A percentile compares a stretch with the other conserved stretches of the same genome.
Conservation (phyloP, 2,113 vertebrate species). For the Pseudonaja textilis region DNA sequence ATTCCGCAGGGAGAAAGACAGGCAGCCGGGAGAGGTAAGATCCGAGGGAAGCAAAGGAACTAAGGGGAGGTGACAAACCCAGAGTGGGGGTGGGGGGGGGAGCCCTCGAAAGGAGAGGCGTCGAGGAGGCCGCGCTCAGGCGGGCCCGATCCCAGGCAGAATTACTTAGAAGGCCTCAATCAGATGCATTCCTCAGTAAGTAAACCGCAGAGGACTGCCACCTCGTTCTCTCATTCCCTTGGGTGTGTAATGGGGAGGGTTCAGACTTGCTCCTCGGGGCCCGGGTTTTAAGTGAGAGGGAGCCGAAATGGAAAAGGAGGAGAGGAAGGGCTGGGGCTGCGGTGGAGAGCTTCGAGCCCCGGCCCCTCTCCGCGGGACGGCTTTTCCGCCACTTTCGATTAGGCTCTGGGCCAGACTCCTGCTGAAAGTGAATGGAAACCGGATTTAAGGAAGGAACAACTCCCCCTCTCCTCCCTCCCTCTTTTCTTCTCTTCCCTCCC, state of each 20-base stretch:
- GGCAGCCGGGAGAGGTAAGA: conserved; percentile 49
- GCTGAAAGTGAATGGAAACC: neutral
- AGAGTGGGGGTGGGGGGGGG: neutral
- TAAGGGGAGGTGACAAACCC: neutral
- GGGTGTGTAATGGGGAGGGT: neutral
- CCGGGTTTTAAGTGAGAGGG: neutral
- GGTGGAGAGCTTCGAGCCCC: no score
- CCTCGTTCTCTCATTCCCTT: no score
- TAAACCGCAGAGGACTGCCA: neutral
- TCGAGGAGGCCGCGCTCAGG: neutral
- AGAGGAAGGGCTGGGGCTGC: neutral
- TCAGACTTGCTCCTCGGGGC: neutral
- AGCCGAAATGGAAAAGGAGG: neutral
- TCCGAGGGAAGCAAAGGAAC: neutral
- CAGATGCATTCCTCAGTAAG: neutral
- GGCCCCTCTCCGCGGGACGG: neutral
- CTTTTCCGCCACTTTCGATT: neutral
- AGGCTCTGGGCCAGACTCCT: no score
- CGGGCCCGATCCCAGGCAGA: neutral
- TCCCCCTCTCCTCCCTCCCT: no score
- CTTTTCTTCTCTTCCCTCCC: no score
- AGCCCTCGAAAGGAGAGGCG: neutral
- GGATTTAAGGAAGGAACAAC: neutral
- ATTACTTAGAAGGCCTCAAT: neutral
- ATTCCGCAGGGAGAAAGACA: conserved; percentile 15